Conservation (phyloP, 2,888 invertebrate species). For the Plemyria rubiginata region DNA sequence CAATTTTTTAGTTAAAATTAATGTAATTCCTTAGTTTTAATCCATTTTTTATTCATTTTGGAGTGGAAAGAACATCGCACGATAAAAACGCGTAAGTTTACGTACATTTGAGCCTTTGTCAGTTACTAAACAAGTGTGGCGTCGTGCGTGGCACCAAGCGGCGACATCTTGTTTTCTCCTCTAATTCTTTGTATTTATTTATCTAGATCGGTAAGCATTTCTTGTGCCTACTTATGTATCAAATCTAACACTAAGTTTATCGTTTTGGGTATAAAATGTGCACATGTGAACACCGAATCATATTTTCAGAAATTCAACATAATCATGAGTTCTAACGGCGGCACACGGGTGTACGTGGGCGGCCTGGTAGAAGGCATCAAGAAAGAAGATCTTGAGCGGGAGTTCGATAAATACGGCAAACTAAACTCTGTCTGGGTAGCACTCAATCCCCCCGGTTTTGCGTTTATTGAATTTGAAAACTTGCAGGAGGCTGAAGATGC, state of each 20-base stretch:
- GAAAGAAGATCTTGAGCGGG: conserved; percentile 95
- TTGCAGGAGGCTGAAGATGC: conserved; percentile 95
- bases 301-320: conserved; percentile 53
- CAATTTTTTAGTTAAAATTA: conserved; percentile 43
- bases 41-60: conserved; percentile 61
- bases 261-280: conserved; percentile 5
- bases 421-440: conserved; percentile 97
- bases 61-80: conserved; percentile 48
- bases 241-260: not conserved
- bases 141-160: conserved; percentile 81
- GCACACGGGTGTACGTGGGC: conserved; percentile 95
- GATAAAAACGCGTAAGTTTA: conserved; percentile 31
- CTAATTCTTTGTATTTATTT: conserved; percentile 72
- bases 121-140: conserved; percentile 51
- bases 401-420: conserved; percentile 96
- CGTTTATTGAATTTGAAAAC: conserved; percentile 96
- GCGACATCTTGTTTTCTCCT: conserved; percentile 80
- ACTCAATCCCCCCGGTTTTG: conserved; percentile 97
- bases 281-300: conserved; percentile 20
- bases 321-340: conserved; percentile 82
- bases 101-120: conserved; percentile 3
- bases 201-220: conserved; percentile 50
- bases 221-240: conserved; percentile 7
- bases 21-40: conserved; percentile 57
- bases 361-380: conserved; percentile 95